Evolutionary conservation across 2,888 invertebrate species (phyloP).

Genomic region (Meteorus cinctellus): DNA sequence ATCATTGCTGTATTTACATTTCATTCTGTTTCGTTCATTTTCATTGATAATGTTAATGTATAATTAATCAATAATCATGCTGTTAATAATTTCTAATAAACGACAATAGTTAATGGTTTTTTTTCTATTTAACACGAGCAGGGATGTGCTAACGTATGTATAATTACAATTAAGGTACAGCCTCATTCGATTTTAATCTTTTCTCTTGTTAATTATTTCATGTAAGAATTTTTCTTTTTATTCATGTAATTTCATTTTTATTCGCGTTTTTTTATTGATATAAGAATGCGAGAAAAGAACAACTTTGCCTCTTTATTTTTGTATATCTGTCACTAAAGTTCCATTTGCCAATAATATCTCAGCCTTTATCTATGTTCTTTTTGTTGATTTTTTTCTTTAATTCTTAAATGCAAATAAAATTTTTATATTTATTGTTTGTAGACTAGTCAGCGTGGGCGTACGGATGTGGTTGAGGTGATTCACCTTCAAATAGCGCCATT

Average conservation of each 20-base stretch:
- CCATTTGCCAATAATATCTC: constrained; percentile 6
- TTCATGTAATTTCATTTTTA: constrained; percentile 10
- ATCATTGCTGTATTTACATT: constrained; percentile 30
- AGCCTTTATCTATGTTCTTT: constrained; percentile 24
- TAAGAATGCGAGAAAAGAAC: not conserved
- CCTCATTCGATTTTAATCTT: constrained; percentile 34
- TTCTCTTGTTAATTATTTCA: constrained; percentile 19
- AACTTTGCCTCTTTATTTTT: not conserved
- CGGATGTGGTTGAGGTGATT: constrained; percentile 76
- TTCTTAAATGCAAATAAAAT: constrained; percentile 35
- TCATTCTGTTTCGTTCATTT: constrained; percentile 7
- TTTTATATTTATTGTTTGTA: constrained; percentile 44
- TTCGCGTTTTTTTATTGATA: not conserved
- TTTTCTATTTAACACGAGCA: constrained; percentile 33
- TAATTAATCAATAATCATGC: constrained; percentile 34
- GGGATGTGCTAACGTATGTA: constrained; percentile 28
- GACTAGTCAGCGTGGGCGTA: constrained; percentile 69
- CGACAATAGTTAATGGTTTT: constrained; percentile 33
- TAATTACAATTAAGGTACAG: constrained; percentile 45
- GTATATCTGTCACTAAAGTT: constrained; percentile 2
- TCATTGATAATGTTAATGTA: constrained; percentile 30
- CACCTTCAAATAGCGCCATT: constrained; percentile 88
- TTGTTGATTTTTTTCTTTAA: constrained; percentile 33
- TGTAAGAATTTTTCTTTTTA: not conserved
- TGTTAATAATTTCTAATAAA: constrained; percentile 39